Evolutionary conservation across 2,113 vertebrate species (phyloP).

Genomic region (Ciconia stormi): DNA sequence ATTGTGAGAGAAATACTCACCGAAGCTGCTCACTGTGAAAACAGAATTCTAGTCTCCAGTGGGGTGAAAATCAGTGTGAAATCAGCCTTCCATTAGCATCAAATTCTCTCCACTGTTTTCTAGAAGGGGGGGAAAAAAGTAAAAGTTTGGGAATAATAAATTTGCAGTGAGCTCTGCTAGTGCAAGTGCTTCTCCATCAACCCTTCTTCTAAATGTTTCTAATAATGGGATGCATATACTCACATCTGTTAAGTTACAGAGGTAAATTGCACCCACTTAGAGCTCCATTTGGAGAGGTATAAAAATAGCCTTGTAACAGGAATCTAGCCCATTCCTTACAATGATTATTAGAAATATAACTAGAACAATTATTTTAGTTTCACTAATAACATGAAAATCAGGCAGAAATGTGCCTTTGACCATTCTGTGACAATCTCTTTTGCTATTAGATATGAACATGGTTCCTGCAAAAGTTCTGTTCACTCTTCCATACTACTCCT

Average conservation of each 20-base stretch:
- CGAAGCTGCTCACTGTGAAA: neutral
- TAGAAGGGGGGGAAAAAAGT: neutral
- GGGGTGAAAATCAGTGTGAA: neutral
- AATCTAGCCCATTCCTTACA: neutral
- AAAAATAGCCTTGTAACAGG: neutral
- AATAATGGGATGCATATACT: neutral
- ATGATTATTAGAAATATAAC: neutral
- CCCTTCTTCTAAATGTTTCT: neutral
- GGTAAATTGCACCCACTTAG: conserved; percentile 36
- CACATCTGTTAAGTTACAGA: neutral
- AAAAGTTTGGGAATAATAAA: neutral
- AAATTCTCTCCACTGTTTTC: neutral
- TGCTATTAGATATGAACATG: neutral
- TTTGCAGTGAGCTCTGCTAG: neutral
- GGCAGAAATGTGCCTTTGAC: neutral
- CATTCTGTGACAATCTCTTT: neutral
- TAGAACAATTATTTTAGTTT: neutral
- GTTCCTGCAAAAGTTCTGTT: neutral
- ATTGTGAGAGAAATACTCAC: neutral
- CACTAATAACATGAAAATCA: neutral
- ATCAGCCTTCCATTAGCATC: neutral
- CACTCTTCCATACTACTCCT: neutral
- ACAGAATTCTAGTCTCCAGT: neutral
- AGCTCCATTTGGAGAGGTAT: conserved; percentile 11
- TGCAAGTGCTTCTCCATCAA: neutral